Base-by-base conservation (phyloP, 2,113 vertebrate species). In the Sitta europaea region DNA sequence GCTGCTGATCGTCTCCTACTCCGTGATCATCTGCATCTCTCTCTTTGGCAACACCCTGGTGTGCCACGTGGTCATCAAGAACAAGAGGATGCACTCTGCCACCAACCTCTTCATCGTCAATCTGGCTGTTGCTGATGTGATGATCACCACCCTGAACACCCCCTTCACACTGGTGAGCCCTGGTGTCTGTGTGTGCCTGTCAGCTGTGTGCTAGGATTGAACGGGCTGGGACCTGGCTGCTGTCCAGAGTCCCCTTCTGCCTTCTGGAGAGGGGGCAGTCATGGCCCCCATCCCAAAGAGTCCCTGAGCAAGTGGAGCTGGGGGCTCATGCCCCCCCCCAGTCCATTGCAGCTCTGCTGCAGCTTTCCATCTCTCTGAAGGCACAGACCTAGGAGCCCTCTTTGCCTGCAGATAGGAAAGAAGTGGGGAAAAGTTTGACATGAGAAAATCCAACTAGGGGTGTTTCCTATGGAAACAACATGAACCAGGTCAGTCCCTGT, bases 151-250 rank as follows among this genome's bases (percentile, higher is more conserved):
- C 14, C 94, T 98, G 82, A 98, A 98, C 96, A 98, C 98, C 1
- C 98, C 98, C 33, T 98, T 98, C 96, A 98, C 98, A 0, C 94
- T 98, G 98, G 98, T 98, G 95, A 98, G 98, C 48, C 43, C 17
- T 14, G 59, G 22, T 71, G 83, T 86, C 54, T 35, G 84, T 55
- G 61, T 82, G 76, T 83, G 72, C 72, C 68, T 79, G 91, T 42
- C 53, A 14, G 70, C 73, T 35, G 33, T 15, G 48, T 58, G 8
- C 1, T 5, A 14, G 40, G 28, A 6, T 2, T 9, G 35, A 42
- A 5, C 0, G 23, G 71, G 80, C 35, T 11, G 9, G 70, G 4
- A 42, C 10, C 16, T 13, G 71, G 36, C 58, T 77, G 4, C 7
- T 6, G 6, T 0, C 3, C 58, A 20, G 43, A 45, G 19, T 24